These are phyloP conservation scores for Polydesmus complanatus DNA, from an alignment of 2,888 invertebrate genomes.

Conservation along the genomic window DNA sequence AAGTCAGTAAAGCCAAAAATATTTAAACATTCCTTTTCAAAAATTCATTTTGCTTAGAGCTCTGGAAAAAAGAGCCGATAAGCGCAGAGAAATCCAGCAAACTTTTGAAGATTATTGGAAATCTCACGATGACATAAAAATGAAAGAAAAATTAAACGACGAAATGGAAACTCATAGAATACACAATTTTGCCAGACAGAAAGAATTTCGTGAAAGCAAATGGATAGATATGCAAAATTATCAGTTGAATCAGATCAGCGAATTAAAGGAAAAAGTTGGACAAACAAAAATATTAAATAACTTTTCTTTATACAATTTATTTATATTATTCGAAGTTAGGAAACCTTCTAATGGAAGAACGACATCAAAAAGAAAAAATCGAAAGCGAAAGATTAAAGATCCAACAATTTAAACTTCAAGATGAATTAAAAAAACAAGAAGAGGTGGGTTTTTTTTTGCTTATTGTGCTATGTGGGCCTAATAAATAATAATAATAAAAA, in stretches of 20 bases:
- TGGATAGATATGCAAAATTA: neutral
- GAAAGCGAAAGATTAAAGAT: neutral
- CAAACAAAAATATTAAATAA: neutral
- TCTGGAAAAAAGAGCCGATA: neutral
- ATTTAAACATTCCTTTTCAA: neutral
- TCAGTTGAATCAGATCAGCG: neutral
- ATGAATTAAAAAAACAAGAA: neutral
- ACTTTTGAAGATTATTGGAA: neutral
- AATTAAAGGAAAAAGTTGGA: neutral
- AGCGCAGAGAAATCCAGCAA: neutral
- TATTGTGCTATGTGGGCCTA: neutral
- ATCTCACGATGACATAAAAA: neutral
- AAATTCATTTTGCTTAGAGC: neutral
- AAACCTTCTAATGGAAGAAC: neutral
- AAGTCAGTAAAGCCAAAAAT: neutral
- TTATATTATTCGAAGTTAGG: neutral
- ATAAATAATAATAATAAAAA: neutral
- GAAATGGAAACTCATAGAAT: neutral
- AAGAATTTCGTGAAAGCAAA: neutral
- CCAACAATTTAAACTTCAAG: neutral
- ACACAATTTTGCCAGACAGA: neutral
- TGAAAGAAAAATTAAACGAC: neutral
- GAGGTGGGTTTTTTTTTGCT: neutral
- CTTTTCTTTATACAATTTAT: neutral
- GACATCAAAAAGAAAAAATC: neutral